Evolutionary conservation across 2,797 vertebrate genomes (phyloP).

Genomic region (Notoglanidium macrostoma): DNA sequence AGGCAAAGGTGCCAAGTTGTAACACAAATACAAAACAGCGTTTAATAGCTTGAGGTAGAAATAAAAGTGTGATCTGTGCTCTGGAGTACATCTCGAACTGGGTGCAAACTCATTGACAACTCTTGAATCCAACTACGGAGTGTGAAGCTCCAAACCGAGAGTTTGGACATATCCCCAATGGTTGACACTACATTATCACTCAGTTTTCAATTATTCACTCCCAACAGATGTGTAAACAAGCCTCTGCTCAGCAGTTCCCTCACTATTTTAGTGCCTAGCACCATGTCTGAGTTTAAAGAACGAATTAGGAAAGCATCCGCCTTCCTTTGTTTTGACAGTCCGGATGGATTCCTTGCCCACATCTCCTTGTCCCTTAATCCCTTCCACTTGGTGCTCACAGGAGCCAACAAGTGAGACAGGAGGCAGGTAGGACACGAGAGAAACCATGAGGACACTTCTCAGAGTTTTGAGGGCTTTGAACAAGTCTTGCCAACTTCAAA

Average conservation of each 20-base stretch:
- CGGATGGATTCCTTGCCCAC: not conserved
- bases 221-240: slow-evolving; percentile 42
- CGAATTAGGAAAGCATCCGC: not conserved
- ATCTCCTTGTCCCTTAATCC: slow-evolving; percentile 6
- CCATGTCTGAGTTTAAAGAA: not conserved
- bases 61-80: slow-evolving; percentile 15
- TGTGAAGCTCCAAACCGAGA: slow-evolving; percentile 23
- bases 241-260: slow-evolving; percentile 1
- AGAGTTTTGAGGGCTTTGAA: slow-evolving; percentile 20
- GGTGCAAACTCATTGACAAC: slow-evolving; percentile 31
- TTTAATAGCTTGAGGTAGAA: slow-evolving; percentile 41
- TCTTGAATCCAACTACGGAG: slow-evolving; percentile 14
- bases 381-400: not conserved
- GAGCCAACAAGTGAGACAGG: slow-evolving; percentile 4
- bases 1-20: slow-evolving; percentile 47
- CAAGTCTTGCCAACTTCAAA: not conserved
- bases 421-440: not conserved
- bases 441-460: not conserved
- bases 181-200: slow-evolving; percentile 43
- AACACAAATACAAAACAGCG: slow-evolving; percentile 47
- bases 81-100: not conserved
- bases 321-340: not conserved
- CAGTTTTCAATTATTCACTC: slow-evolving; percentile 45
- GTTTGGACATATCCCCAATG: slow-evolving; percentile 28
- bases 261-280: not conserved